phyloP scores from a whole-genome alignment of 2,113 vertebrate genomes.

The Xiphorhynchus elegans region DNA sequence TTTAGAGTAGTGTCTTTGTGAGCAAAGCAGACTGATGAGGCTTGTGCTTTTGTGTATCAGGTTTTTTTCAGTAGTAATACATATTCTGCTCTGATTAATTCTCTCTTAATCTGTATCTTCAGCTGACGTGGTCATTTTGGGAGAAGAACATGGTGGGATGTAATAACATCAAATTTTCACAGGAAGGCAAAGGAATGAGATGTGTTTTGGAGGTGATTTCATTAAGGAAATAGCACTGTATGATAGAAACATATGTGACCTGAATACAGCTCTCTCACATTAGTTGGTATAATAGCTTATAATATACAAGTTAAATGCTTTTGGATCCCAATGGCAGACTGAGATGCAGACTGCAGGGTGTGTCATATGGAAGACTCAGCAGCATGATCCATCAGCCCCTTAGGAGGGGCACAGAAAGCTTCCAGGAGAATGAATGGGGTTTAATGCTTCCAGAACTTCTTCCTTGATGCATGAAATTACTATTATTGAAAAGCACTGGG shows the following conservation, averaged over 20 bases:
- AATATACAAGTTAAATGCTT: neutral
- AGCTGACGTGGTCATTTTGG: neutral
- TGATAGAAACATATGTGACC: neutral
- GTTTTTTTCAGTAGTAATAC: neutral
- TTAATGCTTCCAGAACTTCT: slow-evolving; percentile 49
- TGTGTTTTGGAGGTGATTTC: neutral
- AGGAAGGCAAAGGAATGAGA: neutral
- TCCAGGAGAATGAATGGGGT: neutral
- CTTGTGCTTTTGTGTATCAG: neutral
- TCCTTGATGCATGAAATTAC: neutral
- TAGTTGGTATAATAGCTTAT: neutral
- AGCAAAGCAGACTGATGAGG: neutral
- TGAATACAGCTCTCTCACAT: neutral
- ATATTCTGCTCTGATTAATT: neutral
- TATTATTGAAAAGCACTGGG: neutral
- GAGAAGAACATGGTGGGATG: neutral
- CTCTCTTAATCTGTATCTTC: neutral
- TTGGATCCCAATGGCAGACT: neutral
- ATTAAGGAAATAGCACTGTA: neutral
- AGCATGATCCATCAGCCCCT: neutral
- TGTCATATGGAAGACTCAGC: neutral
- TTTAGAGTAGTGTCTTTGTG: neutral
- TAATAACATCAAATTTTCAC: neutral
- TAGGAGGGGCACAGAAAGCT: neutral
- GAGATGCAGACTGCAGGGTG: neutral